These are phyloP conservation scores for Cardiocondyla obscurior DNA, from an alignment of 1,140 invertebrate genomes.

Conservation along the genomic window DNA sequence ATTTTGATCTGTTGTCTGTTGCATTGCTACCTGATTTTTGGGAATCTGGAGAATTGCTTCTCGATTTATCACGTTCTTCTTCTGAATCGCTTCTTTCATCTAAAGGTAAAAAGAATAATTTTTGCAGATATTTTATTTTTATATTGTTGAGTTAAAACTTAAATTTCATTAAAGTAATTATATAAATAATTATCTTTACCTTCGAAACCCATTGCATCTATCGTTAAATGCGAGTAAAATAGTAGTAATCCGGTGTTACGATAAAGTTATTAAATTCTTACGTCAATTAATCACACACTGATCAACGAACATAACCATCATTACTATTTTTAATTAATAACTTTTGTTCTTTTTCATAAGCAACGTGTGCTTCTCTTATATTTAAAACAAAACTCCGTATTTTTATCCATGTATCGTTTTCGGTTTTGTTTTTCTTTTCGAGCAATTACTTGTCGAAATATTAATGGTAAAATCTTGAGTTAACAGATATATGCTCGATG, in stretches of 20 bases:
- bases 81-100: slow-evolving; percentile 63
- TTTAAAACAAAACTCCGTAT: too few relatives aligned
- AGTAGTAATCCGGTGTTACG: not conserved
- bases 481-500: too few relatives aligned
- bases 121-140: too few relatives aligned
- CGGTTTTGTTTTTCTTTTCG: too few relatives aligned
- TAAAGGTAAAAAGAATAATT: slow-evolving; percentile 5
- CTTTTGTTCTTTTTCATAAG: too few relatives aligned
- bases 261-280: slow-evolving; percentile 16
- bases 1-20: slow-evolving; percentile 50
- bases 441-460: too few relatives aligned
- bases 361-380: too few relatives aligned
- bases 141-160: too few relatives aligned
- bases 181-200: slow-evolving; percentile 43
- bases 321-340: too few relatives aligned
- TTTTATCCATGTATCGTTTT: too few relatives aligned
- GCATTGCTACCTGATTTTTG: slow-evolving; percentile 48
- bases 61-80: slow-evolving; percentile 60
- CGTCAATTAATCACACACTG: not conserved
- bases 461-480: too few relatives aligned
- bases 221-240: slow-evolving; percentile 28
- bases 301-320: not conserved
- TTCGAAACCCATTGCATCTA: slow-evolving; percentile 59
- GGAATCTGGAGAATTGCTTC: slow-evolving; percentile 54
- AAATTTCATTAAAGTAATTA: not conserved